Evolutionary conservation across 2,113 vertebrate genomes (phyloP).

Genomic region (Anseranas semipalmata): DNA sequence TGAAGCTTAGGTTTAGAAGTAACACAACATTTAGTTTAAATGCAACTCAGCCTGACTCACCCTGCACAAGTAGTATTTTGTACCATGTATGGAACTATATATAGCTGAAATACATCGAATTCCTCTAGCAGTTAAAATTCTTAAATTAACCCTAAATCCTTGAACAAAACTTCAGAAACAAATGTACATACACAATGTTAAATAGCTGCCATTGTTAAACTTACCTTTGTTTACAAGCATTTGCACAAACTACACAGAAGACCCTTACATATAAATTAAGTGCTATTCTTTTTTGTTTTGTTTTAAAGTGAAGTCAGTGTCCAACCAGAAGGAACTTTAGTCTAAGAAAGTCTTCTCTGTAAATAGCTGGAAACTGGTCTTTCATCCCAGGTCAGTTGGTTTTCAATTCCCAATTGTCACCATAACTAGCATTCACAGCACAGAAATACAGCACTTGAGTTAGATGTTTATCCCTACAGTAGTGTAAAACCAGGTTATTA

Average conservation of each 20-base stretch:
- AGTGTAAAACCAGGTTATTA: not conserved
- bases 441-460: not conserved
- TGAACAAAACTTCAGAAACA: not conserved
- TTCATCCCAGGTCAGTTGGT: not conserved
- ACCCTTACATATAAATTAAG: fast-evolving
- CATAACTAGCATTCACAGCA: fast-evolving
- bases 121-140: not conserved
- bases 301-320: not conserved
- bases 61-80: not conserved
- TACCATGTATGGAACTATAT: not conserved
- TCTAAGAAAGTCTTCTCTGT: not conserved
- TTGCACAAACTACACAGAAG: not conserved
- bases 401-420: not conserved
- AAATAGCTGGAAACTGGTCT: not conserved
- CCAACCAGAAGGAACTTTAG: not conserved
- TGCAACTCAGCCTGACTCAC: not conserved
- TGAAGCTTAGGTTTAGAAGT: not conserved
- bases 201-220: not conserved
- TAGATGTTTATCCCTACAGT: fast-evolving
- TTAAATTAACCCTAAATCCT: not conserved
- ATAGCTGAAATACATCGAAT: not conserved
- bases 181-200: fast-evolving
- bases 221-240: not conserved
- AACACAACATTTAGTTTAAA: not conserved
- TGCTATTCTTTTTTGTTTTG: not conserved